These are phyloP conservation scores for Ectemnius continuus DNA, from an alignment of 2,888 invertebrate genomes.

Conservation along the genomic window DNA sequence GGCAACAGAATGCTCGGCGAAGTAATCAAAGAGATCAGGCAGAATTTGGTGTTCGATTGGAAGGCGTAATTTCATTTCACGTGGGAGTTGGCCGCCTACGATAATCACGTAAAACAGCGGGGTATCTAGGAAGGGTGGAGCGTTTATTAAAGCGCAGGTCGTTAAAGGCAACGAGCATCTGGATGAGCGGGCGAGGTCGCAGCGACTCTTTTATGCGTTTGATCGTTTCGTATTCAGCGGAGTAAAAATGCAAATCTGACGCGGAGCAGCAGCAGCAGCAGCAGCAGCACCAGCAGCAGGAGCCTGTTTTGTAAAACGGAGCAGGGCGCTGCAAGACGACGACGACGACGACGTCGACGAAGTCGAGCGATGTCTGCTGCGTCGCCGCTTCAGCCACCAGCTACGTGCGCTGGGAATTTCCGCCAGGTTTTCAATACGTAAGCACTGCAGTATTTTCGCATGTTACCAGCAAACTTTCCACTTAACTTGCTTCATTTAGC, in stretches of 20 bases:
- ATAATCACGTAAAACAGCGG: not conserved
- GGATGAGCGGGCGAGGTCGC: constrained; percentile 1
- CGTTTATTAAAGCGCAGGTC: constrained; percentile 9
- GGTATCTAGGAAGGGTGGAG: not conserved
- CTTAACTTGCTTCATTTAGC: constrained; percentile 74
- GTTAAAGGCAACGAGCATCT: constrained; percentile 16
- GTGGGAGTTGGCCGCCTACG: too few species aligned
- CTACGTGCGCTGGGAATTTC: constrained; percentile 55
- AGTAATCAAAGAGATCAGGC: too few species aligned
- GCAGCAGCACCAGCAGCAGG: not conserved
- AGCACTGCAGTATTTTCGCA: constrained; percentile 66
- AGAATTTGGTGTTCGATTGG: too few species aligned
- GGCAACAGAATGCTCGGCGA: too few species aligned
- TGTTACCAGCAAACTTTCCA: constrained; percentile 71
- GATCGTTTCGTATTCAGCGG: constrained; percentile 48
- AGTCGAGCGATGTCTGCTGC: constrained; percentile 17
- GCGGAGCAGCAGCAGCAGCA: constrained; percentile 8
- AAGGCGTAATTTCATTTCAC: too few species aligned
- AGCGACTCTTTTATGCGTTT: constrained; percentile 1
- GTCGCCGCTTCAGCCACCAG: constrained; percentile 37
- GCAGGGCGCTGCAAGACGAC: constrained; percentile 21
- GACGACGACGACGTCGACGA: not conserved
- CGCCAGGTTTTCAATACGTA: constrained; percentile 67
- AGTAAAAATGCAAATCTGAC: constrained; percentile 47
- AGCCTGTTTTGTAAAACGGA: constrained; percentile 26